These are phyloP conservation scores for Penaeus chinensis DNA, from an alignment of 1,140 invertebrate genomes.

Conservation along the genomic window DNA sequence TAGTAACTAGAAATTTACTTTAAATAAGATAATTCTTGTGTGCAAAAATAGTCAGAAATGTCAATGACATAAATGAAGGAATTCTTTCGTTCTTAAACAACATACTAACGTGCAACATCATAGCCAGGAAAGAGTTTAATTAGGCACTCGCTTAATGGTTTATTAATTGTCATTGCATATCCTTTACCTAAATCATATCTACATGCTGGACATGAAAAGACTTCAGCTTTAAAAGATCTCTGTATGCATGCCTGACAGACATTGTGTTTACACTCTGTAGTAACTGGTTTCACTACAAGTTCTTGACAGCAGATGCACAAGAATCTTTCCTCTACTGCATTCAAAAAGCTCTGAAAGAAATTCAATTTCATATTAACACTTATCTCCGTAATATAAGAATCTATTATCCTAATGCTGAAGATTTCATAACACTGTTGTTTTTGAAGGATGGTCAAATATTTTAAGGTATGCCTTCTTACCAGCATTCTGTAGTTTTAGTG, in stretches of 20 bases:
- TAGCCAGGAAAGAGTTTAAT: conserved; percentile 76
- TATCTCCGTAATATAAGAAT: neutral
- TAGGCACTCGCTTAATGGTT: conserved; percentile 72
- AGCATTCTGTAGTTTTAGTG: too few species aligned
- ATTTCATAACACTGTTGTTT: too few species aligned
- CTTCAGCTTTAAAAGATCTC: conserved; percentile 77
- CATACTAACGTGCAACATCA: conserved; percentile 70
- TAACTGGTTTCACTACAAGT: conserved; percentile 79
- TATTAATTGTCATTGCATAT: conserved; percentile 73
- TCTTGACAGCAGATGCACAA: conserved; percentile 86
- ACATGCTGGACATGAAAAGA: conserved; percentile 78
- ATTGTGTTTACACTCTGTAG: conserved; percentile 81
- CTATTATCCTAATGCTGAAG: too few species aligned
- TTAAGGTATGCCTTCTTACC: neutral
- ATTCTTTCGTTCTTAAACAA: neutral
- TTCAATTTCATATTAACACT: conserved; percentile 48
- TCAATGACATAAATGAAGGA: neutral
- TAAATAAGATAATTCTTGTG: too few species aligned
- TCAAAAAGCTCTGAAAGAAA: conserved; percentile 74
- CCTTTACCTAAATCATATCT: conserved; percentile 74
- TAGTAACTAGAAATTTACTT: too few species aligned
- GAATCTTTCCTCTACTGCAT: conserved; percentile 77
- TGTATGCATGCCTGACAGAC: conserved; percentile 79
- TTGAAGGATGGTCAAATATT: too few species aligned
- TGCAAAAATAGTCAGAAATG: too few species aligned